Conservation (phyloP, 1,140 invertebrate genomes). For the Leptinotarsa texana region DNA sequence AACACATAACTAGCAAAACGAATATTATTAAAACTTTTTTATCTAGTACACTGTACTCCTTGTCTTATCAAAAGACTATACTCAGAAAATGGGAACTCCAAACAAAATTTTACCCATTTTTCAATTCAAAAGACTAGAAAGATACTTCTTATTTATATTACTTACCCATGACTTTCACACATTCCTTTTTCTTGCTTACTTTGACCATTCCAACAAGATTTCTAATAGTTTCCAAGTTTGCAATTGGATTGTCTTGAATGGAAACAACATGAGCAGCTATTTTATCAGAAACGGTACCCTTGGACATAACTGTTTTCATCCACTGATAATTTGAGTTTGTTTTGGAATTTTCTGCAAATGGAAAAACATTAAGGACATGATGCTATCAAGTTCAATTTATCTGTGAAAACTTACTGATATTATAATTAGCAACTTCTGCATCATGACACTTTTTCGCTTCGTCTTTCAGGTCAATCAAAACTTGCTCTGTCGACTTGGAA, state of each 20-base stretch:
- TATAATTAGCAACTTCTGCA: constrained; percentile 56
- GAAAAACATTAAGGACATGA: constrained; percentile 27
- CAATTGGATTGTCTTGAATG: constrained; percentile 84
- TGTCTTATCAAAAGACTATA: no score
- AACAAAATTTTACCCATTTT: constrained; percentile 20
- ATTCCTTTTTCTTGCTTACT: constrained; percentile 79
- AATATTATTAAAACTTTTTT: no score
- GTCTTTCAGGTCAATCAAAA: constrained; percentile 61
- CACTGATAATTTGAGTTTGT: constrained; percentile 66
- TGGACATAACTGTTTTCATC: constrained; percentile 78
- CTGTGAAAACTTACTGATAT: constrained; percentile 56
- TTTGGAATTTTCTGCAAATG: constrained; percentile 58
- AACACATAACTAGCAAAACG: no score
- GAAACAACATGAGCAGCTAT: constrained; percentile 81
- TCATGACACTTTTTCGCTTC: constrained; percentile 66
- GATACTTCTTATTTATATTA: not conserved
- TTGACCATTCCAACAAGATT: constrained; percentile 78
- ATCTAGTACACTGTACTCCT: no score
- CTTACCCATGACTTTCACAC: constrained; percentile 67
- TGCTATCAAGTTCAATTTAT: constrained; percentile 20
- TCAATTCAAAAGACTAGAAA: constrained; percentile 15
- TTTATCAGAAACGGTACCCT: constrained; percentile 83
- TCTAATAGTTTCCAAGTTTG: constrained; percentile 73
- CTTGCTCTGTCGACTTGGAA: constrained; percentile 56
- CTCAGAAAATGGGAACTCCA: not conserved